Evolutionary conservation across 2,888 invertebrate genomes (phyloP).

Genomic region (Orchesella flavescens): DNA sequence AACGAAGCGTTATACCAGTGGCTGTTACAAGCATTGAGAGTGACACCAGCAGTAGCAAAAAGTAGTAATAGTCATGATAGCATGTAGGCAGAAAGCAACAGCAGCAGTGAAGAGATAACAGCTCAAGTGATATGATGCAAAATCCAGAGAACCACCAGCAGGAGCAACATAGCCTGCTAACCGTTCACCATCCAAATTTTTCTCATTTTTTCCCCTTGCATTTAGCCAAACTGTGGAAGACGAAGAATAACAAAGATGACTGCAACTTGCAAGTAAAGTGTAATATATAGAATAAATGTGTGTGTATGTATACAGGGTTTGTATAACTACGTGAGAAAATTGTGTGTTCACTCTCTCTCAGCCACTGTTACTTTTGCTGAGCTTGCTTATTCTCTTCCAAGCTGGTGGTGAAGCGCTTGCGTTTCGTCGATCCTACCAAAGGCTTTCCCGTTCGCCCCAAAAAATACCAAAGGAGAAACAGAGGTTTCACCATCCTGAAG

Average conservation of each 20-base stretch:
- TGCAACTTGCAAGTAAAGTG: not conserved
- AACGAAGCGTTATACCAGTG: too few species aligned
- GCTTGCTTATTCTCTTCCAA: not conserved
- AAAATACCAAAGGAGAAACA: constrained; percentile 26
- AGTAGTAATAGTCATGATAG: too few species aligned
- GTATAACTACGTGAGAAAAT: constrained; percentile 1
- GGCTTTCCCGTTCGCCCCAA: constrained; percentile 41
- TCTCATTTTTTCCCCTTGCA: not conserved
- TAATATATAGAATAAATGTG: too few species aligned
- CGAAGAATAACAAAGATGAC: constrained; percentile 18
- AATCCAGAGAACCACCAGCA: not conserved
- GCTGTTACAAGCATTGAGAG: too few species aligned
- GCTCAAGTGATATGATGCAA: constrained; percentile 6
- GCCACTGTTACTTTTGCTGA: constrained; percentile 5
- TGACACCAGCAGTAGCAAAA: too few species aligned
- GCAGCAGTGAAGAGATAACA: too few species aligned
- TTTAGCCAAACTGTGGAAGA: not conserved
- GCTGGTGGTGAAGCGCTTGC: constrained; percentile 38
- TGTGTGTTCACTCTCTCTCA: not conserved
- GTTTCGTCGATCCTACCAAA: constrained; percentile 2
- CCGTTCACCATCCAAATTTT: not conserved
- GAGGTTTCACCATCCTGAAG: constrained; percentile 19
- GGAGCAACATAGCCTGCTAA: not conserved
- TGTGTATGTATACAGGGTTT: not conserved
- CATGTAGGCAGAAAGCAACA: too few species aligned